Percentiles rank a stretch among this genome's conserved stretches.
Evolutionary conservation across 2,888 invertebrate genomes (phyloP).

Genomic region (Carabus problematicus): DNA sequence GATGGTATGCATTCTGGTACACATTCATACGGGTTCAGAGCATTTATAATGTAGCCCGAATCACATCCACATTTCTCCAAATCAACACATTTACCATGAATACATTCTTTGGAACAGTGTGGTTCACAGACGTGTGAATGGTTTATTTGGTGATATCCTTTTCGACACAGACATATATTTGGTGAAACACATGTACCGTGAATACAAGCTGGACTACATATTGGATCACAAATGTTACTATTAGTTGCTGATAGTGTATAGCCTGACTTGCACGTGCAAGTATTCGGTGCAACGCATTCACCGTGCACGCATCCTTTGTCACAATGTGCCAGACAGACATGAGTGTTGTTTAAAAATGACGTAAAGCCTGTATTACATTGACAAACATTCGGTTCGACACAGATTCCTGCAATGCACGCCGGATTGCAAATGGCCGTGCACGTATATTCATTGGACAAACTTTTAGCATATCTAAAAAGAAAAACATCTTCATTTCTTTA

Average conservation of each 20-base stretch:
- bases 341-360: no score
- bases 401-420: constrained; percentile 55
- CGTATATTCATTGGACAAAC: not conserved
- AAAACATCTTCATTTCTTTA: no score
- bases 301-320: no score
- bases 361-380: no score
- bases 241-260: constrained; percentile 45
- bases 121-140: constrained; percentile 19
- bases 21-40: constrained; percentile 43
- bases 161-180: not conserved
- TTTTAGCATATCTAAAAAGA: constrained; percentile 13
- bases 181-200: constrained; percentile 66
- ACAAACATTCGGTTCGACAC: constrained; percentile 59
- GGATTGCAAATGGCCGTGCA: constrained; percentile 44
- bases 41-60: constrained; percentile 41
- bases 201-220: constrained; percentile 69
- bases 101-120: constrained; percentile 50
- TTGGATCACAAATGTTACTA: constrained; percentile 53
- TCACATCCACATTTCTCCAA: constrained; percentile 47
- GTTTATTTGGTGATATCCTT: not conserved
- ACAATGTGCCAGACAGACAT: no score
- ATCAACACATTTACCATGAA: constrained; percentile 55
- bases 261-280: constrained; percentile 61
- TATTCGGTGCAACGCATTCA: constrained; percentile 60
- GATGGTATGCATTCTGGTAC: constrained; percentile 45